phyloP scores from a whole-genome alignment of 2,888 invertebrate species.

The Apamea anceps region DNA sequence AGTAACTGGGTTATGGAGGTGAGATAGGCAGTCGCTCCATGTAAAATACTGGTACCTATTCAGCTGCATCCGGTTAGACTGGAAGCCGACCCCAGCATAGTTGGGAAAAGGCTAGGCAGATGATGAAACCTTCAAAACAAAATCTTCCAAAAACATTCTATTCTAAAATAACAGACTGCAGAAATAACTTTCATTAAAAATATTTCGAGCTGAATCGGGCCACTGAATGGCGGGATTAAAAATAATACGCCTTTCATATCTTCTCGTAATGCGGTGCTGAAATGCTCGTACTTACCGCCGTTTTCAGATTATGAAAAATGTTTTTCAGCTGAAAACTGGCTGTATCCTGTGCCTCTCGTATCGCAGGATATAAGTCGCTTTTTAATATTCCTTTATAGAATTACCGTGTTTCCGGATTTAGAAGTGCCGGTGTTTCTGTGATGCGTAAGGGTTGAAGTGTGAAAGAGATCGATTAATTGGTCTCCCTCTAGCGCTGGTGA shows the following conservation, averaged over 20 bases:
- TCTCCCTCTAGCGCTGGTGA: neutral
- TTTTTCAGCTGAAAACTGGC: conserved; percentile 65
- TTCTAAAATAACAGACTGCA: conserved; percentile 44
- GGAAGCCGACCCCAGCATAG: too few species aligned
- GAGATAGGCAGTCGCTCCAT: too few species aligned
- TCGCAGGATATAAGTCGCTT: conserved; percentile 47
- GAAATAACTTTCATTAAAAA: conserved; percentile 67
- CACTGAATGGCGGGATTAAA: conserved; percentile 71
- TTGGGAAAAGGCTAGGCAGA: too few species aligned
- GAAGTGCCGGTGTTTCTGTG: conserved; percentile 17
- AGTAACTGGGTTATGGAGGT: too few species aligned
- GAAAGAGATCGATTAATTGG: neutral
- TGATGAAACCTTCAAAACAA: neutral
- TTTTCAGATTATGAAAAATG: conserved; percentile 76
- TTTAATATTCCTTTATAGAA: conserved; percentile 55
- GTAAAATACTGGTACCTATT: too few species aligned
- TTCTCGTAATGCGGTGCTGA: conserved; percentile 66
- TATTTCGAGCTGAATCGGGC: conserved; percentile 63
- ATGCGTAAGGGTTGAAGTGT: conserved; percentile 24
- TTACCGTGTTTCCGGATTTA: conserved; percentile 54
- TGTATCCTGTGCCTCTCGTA: conserved; percentile 50
- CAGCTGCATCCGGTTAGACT: too few species aligned
- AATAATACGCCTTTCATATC: conserved; percentile 73
- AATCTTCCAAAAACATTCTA: conserved; percentile 17
- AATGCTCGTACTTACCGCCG: conserved; percentile 68